A percentile compares a stretch with the other conserved stretches of the same genome.
phyloP scores from a whole-genome alignment of 2,797 vertebrate genomes.

The Phylloscopus collybita region DNA sequence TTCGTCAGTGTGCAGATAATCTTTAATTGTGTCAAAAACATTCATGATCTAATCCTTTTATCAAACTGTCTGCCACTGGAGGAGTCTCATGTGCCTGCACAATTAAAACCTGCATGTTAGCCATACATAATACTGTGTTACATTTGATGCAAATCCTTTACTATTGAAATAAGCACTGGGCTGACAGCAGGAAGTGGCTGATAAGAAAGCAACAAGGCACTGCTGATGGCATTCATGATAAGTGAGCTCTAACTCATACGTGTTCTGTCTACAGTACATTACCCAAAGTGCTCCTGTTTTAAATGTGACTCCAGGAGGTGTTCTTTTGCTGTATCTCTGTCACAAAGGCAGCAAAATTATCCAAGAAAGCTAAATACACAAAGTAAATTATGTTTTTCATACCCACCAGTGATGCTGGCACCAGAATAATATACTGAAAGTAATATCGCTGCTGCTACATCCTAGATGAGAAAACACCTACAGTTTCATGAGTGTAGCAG shows the following conservation, averaged over 20 bases:
- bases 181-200: constrained; percentile 83
- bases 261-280: constrained; percentile 71
- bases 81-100: constrained; percentile 81
- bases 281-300: constrained; percentile 68
- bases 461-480: constrained; percentile 37
- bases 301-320: constrained; percentile 60
- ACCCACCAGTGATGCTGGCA: constrained; percentile 30
- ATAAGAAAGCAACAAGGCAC: constrained; percentile 85
- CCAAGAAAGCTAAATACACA: constrained; percentile 61
- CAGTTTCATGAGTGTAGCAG: constrained; percentile 34
- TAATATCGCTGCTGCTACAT: not conserved
- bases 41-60: constrained; percentile 87
- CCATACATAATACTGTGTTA: constrained; percentile 77
- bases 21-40: constrained; percentile 83
- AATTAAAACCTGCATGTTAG: constrained; percentile 83
- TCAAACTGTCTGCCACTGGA: constrained; percentile 83
- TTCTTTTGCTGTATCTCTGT: constrained; percentile 54
- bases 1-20: constrained; percentile 64
- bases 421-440: constrained; percentile 54
- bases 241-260: constrained; percentile 73
- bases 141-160: constrained; percentile 86
- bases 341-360: constrained; percentile 63
- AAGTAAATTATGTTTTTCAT: constrained; percentile 59
- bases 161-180: constrained; percentile 81
- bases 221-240: constrained; percentile 85